These are phyloP conservation scores for Ptyas mucosa DNA, from an alignment of 2,113 vertebrate genomes.

Conservation along the genomic window DNA sequence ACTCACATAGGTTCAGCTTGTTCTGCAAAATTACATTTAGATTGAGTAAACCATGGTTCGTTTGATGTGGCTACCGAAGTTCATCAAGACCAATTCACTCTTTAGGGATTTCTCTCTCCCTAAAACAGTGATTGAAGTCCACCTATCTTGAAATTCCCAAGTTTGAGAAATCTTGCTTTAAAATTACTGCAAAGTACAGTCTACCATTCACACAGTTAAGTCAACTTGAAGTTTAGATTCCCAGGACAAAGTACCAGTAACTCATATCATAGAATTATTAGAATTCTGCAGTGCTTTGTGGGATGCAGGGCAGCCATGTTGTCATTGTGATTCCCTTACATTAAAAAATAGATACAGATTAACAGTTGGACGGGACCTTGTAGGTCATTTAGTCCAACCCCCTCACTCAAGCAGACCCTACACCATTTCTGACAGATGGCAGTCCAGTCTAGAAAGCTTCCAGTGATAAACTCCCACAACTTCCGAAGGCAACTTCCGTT, in stretches of 20 bases:
- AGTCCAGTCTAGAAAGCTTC: too few species aligned
- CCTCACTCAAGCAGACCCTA: too few species aligned
- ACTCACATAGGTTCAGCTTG: too few species aligned
- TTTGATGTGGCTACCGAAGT: fast-evolving
- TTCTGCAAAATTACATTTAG: not conserved
- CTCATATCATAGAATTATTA: not conserved
- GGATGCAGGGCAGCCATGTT: not conserved
- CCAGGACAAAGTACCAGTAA: too few species aligned
- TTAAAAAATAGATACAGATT: too few species aligned
- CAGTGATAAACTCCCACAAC: too few species aligned
- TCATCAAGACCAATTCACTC: not conserved
- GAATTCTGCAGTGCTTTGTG: not conserved
- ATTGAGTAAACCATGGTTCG: not conserved
- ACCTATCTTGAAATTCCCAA: not conserved
- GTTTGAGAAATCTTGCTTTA: not conserved
- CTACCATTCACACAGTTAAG: not conserved
- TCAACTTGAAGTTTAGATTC: not conserved
- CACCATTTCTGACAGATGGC: too few species aligned
- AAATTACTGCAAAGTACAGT: not conserved
- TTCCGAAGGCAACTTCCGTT: too few species aligned
- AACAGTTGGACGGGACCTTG: too few species aligned
- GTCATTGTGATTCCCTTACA: not conserved
- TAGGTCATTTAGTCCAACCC: too few species aligned
- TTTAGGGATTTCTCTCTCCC: not conserved
- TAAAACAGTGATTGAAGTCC: not conserved